Evolutionary conservation across 2,888 invertebrate species (phyloP).

Genomic region (Leptopilina drosophilae): DNA sequence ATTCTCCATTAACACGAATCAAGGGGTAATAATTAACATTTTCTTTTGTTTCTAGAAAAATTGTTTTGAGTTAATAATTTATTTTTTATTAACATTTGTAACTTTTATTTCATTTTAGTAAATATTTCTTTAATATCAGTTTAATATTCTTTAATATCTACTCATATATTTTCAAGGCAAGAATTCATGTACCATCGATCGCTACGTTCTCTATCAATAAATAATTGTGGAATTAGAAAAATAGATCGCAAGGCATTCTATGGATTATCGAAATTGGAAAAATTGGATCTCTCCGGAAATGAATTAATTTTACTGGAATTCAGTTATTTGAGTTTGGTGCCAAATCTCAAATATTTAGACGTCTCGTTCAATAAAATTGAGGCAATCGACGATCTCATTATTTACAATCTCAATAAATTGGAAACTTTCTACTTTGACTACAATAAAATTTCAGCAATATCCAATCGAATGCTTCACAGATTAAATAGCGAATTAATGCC

Average conservation of each 20-base stretch:
- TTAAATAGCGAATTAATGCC: conserved; percentile 47
- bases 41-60: too few species aligned
- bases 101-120: too few species aligned
- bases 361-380: conserved; percentile 67
- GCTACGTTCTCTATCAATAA: conserved; percentile 61
- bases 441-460: conserved; percentile 55
- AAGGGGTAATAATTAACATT: conserved; percentile 55
- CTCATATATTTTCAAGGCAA: conserved; percentile 56
- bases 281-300: conserved; percentile 67
- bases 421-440: conserved; percentile 68
- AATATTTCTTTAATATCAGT: too few species aligned
- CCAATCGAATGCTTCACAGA: conserved; percentile 21
- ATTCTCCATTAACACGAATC: conserved; percentile 56
- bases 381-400: conserved; percentile 61
- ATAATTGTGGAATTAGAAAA: conserved; percentile 59
- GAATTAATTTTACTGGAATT: conserved; percentile 58
- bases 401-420: conserved; percentile 58
- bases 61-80: too few species aligned
- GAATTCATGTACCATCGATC: conserved; percentile 61
- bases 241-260: conserved; percentile 63
- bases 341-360: conserved; percentile 64
- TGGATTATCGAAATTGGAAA: conserved; percentile 60
- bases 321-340: conserved; percentile 61
- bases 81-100: too few species aligned
- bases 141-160: too few species aligned